phyloP scores from a whole-genome alignment of 1,140 invertebrate genomes.

The Vollenhovia emeryi region DNA sequence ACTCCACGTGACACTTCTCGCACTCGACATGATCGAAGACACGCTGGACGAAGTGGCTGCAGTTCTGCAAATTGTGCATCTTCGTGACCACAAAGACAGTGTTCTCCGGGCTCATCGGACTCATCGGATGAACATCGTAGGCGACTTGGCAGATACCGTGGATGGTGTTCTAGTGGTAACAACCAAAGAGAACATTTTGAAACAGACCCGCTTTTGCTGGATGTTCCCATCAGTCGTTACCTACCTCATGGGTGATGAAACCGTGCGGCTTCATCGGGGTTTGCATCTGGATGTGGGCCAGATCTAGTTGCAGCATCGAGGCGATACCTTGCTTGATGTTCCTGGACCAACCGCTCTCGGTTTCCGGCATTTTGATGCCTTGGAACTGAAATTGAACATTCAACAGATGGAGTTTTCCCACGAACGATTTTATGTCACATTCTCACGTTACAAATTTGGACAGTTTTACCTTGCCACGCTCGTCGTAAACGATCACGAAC shows the following conservation, averaged over 20 bases:
- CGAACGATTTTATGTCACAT: background rate
- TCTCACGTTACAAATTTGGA: background rate
- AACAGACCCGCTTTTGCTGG: slow-evolving; percentile 66
- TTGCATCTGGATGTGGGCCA: slow-evolving; percentile 61
- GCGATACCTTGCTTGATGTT: slow-evolving; percentile 83
- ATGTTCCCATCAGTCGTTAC: slow-evolving; percentile 85
- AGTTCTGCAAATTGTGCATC: slow-evolving; percentile 72
- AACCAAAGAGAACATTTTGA: slow-evolving; percentile 85
- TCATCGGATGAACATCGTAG: slow-evolving; percentile 72
- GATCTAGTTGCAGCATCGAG: slow-evolving; percentile 79
- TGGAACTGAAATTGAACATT: slow-evolving; percentile 63
- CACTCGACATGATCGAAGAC: slow-evolving; percentile 65
- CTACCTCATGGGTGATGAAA: slow-evolving; percentile 80
- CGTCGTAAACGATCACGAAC: slow-evolving; percentile 77
- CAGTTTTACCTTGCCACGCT: slow-evolving; percentile 71
- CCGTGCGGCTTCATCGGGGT: slow-evolving; percentile 64
- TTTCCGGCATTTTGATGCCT: slow-evolving; percentile 70
- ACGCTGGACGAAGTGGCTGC: slow-evolving; percentile 69
- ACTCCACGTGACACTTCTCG: slow-evolving; percentile 61
- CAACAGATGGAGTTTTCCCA: background rate
- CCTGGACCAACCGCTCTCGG: slow-evolving; percentile 75
- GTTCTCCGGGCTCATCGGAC: background rate
- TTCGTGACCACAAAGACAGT: slow-evolving; percentile 70
- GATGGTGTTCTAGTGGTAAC: slow-evolving; percentile 84
- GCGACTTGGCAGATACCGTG: slow-evolving; percentile 78